A percentile compares a stretch with the other conserved stretches of the same genome.
Conservation (phyloP, 2,797 vertebrate species). For the Chaunax sp. region DNA sequence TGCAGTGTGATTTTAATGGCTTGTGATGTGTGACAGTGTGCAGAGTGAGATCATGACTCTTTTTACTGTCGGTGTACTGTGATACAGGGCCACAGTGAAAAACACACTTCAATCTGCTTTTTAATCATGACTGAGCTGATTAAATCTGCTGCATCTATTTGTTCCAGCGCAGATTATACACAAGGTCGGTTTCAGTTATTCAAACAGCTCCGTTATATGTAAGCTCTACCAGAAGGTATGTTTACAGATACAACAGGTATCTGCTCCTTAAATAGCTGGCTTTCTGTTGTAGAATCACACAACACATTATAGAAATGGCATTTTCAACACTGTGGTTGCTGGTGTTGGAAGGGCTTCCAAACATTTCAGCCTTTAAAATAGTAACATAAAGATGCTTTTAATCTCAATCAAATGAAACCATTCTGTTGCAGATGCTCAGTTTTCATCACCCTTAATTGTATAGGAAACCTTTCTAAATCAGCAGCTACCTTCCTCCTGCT, state of each 20-base stretch:
- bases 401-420: neutral
- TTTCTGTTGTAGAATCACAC: too few species aligned
- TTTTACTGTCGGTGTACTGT: too few species aligned
- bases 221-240: too few species aligned
- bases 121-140: neutral
- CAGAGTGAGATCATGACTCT: neutral
- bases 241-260: too few species aligned
- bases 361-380: neutral
- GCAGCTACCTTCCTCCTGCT: neutral
- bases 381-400: neutral
- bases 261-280: neutral
- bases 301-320: too few species aligned
- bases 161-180: too few species aligned
- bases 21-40: neutral
- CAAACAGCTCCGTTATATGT: too few species aligned
- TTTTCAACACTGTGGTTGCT: neutral
- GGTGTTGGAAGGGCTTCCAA: neutral
- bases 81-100: too few species aligned
- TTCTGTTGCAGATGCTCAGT: too few species aligned
- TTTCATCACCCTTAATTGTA: too few species aligned
- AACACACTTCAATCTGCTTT: neutral
- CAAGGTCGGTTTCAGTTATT: too few species aligned
- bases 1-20: neutral
- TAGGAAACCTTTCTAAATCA: conserved; percentile 30
- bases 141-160: too few species aligned